Conservation (phyloP, 2,113 vertebrate genomes). For the Nestor notabilis region DNA sequence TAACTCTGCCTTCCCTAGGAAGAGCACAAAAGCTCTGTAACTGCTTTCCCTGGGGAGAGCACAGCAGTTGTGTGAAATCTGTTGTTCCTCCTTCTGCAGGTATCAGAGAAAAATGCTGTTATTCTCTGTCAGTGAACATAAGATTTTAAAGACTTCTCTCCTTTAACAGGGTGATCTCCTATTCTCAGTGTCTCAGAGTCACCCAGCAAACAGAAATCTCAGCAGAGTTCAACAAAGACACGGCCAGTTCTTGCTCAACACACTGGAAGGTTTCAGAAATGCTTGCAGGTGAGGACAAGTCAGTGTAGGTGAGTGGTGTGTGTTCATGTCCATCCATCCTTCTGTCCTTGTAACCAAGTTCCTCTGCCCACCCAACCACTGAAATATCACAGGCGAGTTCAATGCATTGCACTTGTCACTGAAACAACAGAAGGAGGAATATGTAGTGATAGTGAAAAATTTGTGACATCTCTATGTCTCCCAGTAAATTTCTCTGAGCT, state of each 20-base stretch:
- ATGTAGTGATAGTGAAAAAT: background rate
- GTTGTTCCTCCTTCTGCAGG: background rate
- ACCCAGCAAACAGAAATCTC: constrained; percentile 14
- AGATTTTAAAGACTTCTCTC: background rate
- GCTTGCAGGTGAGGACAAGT: constrained; percentile 86
- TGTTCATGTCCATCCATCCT: background rate
- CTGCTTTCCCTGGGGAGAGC: background rate
- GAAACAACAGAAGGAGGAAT: background rate
- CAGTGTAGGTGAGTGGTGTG: background rate
- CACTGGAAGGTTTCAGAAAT: constrained; percentile 84
- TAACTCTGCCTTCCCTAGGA: background rate
- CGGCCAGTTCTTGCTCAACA: constrained; percentile 78
- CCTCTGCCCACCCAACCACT: background rate
- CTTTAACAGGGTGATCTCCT: background rate
- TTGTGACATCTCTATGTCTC: background rate
- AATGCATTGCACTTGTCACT: background rate
- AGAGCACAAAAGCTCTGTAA: background rate
- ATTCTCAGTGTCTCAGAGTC: constrained; percentile 44
- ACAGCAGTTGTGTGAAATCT: background rate
- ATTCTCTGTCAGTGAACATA: background rate
- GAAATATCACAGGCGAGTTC: background rate
- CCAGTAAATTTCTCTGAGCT: background rate
- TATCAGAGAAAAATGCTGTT: background rate
- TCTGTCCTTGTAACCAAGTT: background rate
- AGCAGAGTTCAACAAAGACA: constrained; percentile 59